Conservation (phyloP, 2,797 vertebrate species). For the Coranthus polyacanthus region DNA sequence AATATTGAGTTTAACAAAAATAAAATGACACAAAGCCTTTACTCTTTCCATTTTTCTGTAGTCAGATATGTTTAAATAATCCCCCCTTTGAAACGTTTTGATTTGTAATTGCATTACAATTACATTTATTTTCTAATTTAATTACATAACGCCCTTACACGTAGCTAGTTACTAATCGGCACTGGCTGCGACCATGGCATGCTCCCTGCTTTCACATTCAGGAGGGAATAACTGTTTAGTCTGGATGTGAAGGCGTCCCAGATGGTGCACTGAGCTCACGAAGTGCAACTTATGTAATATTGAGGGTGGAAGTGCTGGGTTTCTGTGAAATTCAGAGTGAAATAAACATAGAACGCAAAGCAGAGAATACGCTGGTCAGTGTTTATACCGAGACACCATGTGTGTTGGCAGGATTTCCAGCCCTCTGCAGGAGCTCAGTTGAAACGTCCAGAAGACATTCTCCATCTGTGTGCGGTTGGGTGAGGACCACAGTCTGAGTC, state of each 20-base stretch:
- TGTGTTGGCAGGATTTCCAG: slow-evolving; percentile 4
- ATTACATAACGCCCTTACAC: too few relatives aligned
- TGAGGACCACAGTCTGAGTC: background rate
- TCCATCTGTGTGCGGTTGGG: slow-evolving; percentile 46
- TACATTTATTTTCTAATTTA: too few relatives aligned
- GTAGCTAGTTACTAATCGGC: too few relatives aligned
- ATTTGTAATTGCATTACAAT: too few relatives aligned
- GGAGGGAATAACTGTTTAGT: slow-evolving; percentile 12
- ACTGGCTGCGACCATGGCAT: slow-evolving; percentile 11
- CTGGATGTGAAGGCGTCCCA: slow-evolving; percentile 11
- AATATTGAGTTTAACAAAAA: too few relatives aligned
- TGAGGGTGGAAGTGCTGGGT: slow-evolving; percentile 3
- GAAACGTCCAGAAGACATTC: slow-evolving; percentile 18
- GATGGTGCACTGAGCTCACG: slow-evolving; percentile 3
- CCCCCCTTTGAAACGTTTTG: too few relatives aligned
- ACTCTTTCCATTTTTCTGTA: too few relatives aligned
- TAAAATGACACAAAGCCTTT: too few relatives aligned
- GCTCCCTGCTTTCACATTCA: slow-evolving; percentile 14
- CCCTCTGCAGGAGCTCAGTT: slow-evolving; percentile 13
- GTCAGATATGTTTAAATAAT: too few relatives aligned
- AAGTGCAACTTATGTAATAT: slow-evolving; percentile 18
- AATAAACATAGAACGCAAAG: slow-evolving; percentile 30
- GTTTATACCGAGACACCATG: background rate
- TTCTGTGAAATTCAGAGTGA: slow-evolving; percentile 19
- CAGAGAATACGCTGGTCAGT: background rate